Evolutionary conservation across 2,888 invertebrate species (phyloP).

Genomic region (Acleris emargana): DNA sequence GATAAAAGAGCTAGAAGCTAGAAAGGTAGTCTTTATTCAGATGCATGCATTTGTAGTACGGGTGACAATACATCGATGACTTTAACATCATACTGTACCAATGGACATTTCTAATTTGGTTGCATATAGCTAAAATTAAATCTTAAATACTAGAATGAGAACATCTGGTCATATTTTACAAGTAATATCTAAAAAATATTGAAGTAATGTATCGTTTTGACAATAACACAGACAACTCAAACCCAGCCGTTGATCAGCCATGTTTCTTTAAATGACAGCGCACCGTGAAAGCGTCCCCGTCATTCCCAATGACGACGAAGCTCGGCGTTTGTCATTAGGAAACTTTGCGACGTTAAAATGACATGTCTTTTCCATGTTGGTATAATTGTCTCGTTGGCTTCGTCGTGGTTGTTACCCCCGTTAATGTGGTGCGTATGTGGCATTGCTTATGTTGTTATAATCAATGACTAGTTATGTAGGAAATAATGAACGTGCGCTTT

Average conservation of each 20-base stretch:
- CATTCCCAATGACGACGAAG: constrained; percentile 1
- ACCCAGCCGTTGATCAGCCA: neutral
- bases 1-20: too few species aligned
- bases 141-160: too few species aligned
- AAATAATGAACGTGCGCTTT: constrained; percentile 2
- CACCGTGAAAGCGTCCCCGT: constrained; percentile 8
- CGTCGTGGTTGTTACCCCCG: constrained; percentile 33
- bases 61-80: too few species aligned
- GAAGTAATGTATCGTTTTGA: too few species aligned
- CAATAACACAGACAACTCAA: neutral
- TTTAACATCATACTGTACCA: too few species aligned
- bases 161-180: too few species aligned
- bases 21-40: too few species aligned
- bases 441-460: constrained; percentile 29
- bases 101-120: too few species aligned
- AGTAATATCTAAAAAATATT: too few species aligned
- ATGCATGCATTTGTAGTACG: too few species aligned
- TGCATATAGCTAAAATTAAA: too few species aligned
- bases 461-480: constrained; percentile 16
- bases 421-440: constrained; percentile 24
- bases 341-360: constrained; percentile 30
- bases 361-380: constrained; percentile 33
- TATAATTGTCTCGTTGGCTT: constrained; percentile 28
- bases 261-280: constrained; percentile 5
- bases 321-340: constrained; percentile 23